Conservation (phyloP, 2,888 invertebrate genomes). For the Acrobasis suavella region DNA sequence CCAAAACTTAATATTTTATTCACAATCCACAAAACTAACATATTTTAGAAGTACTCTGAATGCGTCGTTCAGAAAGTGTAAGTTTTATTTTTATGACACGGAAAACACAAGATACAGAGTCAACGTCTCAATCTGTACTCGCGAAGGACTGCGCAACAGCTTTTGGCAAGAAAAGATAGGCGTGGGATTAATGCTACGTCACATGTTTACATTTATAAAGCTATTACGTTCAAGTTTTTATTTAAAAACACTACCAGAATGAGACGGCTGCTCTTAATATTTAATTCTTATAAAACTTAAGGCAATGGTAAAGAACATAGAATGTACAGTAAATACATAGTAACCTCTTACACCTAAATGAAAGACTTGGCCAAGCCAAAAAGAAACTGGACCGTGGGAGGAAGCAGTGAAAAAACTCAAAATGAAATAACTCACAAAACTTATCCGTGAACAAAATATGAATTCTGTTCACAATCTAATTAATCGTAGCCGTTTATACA, state of each 20-base stretch:
- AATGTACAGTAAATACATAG: not conserved
- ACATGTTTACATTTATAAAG: constrained; percentile 52
- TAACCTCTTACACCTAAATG: not conserved
- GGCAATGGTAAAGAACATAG: not conserved
- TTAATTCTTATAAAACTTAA: not conserved
- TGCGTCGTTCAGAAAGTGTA: constrained; percentile 11
- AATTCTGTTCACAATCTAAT: constrained; percentile 13
- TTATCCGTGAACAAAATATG: constrained; percentile 43
- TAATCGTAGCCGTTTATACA: constrained; percentile 5
- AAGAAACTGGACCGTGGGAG: constrained; percentile 43
- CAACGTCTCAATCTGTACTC: constrained; percentile 47
- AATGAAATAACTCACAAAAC: constrained; percentile 27
- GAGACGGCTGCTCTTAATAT: not conserved
- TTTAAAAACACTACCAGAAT: not conserved
- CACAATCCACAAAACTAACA: constrained; percentile 51
- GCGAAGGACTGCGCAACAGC: constrained; percentile 57
- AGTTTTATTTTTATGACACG: constrained; percentile 32
- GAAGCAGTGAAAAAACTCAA: constrained; percentile 37
- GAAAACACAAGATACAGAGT: constrained; percentile 50
- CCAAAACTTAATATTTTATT: constrained; percentile 45
- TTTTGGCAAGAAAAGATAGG: constrained; percentile 62
- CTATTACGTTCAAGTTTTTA: constrained; percentile 26
- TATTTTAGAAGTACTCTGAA: constrained; percentile 33
- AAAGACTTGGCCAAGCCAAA: constrained; percentile 65
- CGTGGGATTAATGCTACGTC: constrained; percentile 55